Base-by-base conservation (phyloP, 2,888 invertebrate genomes). In the Acronicta aceris region DNA sequence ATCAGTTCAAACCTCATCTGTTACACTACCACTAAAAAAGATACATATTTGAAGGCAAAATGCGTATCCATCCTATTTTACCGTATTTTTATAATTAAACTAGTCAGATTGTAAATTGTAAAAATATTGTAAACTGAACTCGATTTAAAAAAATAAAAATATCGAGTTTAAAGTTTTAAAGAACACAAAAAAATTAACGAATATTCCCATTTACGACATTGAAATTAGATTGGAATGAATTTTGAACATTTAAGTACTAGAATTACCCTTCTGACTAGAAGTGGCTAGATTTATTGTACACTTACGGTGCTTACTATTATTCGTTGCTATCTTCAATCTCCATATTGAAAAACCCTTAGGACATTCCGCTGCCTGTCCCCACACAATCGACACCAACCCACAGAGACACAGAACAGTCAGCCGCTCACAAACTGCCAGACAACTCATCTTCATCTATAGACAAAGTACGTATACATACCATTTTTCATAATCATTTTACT, bases 301-400 rank as follows among this genome's bases (percentile, higher is more conserved):
- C 30, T 30, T 10, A 30, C 30, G 12, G 33, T 33, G 33, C 12
- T 33, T 33, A 33, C 12, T 12, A 5, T 33, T 33, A 33, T 33
- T 33, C 12, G 33, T 10, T 33, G 12, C 33, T 38, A n/a, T n/a
- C 38, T 38, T 38, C n/a, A 38, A 5, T 38, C 6, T n/a, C n/a
- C n/a, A 38, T 38, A 38, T 38, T 36, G n/a, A 2, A 13, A 38
- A n/a, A 38, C 38, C 16, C n/a, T 16, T 71, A 68, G 67, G 67
- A 68, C 45, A 68, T 68, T 49, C 67, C 67, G 65, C 16, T 71
- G 21, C 67, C 67, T 2, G 49, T 21, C 13, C 33, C 16, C 17
- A 27, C 42, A 36, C 71, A 57, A n/a, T 48, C 38, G 15, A 49
- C 53, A 33, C 64, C 8, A 15, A 33, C 5, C 12, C 12, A 40